Evolutionary conservation across 1,140 invertebrate species (phyloP).

Genomic region (Pseudoatta argentina): DNA sequence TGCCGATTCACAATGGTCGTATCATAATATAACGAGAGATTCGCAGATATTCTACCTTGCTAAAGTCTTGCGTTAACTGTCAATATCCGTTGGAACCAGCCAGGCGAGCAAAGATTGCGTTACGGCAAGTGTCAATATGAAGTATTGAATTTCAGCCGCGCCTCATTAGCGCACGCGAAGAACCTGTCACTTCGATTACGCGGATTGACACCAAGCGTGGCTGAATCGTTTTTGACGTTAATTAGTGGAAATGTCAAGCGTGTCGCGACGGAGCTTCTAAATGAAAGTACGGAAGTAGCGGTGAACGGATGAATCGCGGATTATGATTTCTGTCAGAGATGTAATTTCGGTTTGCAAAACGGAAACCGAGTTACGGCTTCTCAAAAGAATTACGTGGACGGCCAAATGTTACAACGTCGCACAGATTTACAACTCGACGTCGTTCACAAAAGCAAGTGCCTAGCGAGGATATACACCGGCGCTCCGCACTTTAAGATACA

Average conservation of each 20-base stretch:
- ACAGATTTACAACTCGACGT: slow-evolving; percentile 65
- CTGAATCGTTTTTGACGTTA: slow-evolving; percentile 42
- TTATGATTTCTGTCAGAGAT: neutral
- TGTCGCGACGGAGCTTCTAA: neutral
- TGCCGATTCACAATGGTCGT: slow-evolving; percentile 40
- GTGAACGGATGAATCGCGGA: neutral
- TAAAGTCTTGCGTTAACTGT: slow-evolving; percentile 47
- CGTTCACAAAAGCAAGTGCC: slow-evolving; percentile 47
- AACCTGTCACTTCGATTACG: slow-evolving; percentile 55
- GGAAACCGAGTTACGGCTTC: neutral
- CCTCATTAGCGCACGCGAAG: slow-evolving; percentile 32
- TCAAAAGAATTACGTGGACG: slow-evolving; percentile 65
- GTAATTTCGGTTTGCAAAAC: slow-evolving; percentile 22
- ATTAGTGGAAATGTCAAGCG: slow-evolving; percentile 43
- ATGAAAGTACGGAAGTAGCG: neutral
- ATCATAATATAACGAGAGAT: slow-evolving; percentile 24
- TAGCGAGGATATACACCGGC: slow-evolving; percentile 23
- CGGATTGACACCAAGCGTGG: slow-evolving; percentile 16
- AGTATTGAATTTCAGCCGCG: slow-evolving; percentile 58
- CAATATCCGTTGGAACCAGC: slow-evolving; percentile 57
- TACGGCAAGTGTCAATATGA: slow-evolving; percentile 53
- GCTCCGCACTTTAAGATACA: slow-evolving; percentile 54
- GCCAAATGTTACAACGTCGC: slow-evolving; percentile 58
- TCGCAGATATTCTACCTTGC: slow-evolving; percentile 29
- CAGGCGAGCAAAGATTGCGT: slow-evolving; percentile 51